A percentile compares a stretch with the other conserved stretches of the same genome.
Conservation (phyloP, 2,888 invertebrate species). For the Tetropium fuscum region DNA sequence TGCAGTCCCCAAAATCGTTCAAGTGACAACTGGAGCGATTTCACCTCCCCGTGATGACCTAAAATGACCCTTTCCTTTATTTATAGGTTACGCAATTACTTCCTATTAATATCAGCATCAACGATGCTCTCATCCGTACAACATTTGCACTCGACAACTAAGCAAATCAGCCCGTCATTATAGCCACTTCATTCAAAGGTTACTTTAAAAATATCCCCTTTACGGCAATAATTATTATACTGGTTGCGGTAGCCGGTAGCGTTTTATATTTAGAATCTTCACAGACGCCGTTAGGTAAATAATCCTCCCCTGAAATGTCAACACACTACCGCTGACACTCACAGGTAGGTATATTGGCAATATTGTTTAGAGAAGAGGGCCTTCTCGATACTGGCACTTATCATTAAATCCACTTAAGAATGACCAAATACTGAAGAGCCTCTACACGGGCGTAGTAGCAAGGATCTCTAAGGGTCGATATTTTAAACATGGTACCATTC, state of each 20-base stretch:
- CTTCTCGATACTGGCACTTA: constrained; percentile 12
- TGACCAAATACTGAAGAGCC: background rate
- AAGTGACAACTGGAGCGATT: too few species aligned
- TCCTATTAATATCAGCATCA: too few species aligned
- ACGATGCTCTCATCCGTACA: background rate
- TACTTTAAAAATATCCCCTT: background rate
- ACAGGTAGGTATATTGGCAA: constrained; percentile 15
- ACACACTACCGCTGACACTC: too few species aligned
- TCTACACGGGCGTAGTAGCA: background rate
- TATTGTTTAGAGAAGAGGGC: constrained; percentile 4
- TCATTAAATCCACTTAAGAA: constrained; percentile 11
- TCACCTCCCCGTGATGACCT: too few species aligned
- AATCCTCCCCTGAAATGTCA: constrained; percentile 17
- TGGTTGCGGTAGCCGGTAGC: background rate
- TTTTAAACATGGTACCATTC: too few species aligned
- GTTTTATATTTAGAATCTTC: background rate
- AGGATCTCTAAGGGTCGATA: background rate
- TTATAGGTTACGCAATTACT: too few species aligned
- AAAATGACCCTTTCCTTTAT: too few species aligned
- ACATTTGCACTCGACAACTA: background rate
- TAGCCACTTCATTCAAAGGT: background rate
- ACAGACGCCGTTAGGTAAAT: constrained; percentile 5
- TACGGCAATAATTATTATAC: background rate
- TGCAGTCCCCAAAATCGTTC: too few species aligned
- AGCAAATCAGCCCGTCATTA: background rate